Evolutionary conservation across 2,888 invertebrate species (phyloP).

Genomic region (Argyresthia albistria): DNA sequence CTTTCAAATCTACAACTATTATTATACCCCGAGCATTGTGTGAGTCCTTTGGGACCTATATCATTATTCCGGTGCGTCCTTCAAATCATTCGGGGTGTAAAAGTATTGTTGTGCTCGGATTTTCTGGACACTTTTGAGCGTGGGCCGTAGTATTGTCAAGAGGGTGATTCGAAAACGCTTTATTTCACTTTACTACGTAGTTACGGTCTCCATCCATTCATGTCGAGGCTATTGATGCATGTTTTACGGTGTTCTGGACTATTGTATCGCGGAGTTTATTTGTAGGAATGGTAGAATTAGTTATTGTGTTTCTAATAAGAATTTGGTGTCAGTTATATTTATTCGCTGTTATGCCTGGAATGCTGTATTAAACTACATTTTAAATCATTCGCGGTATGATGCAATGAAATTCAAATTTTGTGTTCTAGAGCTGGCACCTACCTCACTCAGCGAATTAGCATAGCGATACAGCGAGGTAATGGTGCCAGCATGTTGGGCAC

Average conservation of each 20-base stretch:
- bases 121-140: slow-evolving; percentile 34
- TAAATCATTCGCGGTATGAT: too few relatives aligned
- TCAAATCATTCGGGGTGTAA: slow-evolving; percentile 54
- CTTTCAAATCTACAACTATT: slow-evolving; percentile 71
- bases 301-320: slow-evolving; percentile 22
- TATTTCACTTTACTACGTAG: slow-evolving; percentile 61
- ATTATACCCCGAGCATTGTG: slow-evolving; percentile 63
- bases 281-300: slow-evolving; percentile 22
- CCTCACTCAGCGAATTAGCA: too few relatives aligned
- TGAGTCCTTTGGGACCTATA: slow-evolving; percentile 63
- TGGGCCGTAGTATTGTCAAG: slow-evolving; percentile 43
- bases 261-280: slow-evolving; percentile 17
- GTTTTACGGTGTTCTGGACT: slow-evolving; percentile 40
- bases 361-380: not conserved
- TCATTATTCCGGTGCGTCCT: slow-evolving; percentile 61
- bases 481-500: too few relatives aligned
- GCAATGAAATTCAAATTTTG: too few relatives aligned
- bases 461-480: too few relatives aligned
- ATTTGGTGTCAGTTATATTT: slow-evolving; percentile 20
- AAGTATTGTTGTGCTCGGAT: slow-evolving; percentile 49
- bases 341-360: slow-evolving; percentile 21
- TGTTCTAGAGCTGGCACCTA: too few relatives aligned
- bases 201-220: slow-evolving; percentile 41
- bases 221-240: slow-evolving; percentile 33
- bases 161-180: slow-evolving; percentile 53